Evolutionary conservation across 2,113 vertebrate genomes (phyloP).

Genomic region (Rhea americana): DNA sequence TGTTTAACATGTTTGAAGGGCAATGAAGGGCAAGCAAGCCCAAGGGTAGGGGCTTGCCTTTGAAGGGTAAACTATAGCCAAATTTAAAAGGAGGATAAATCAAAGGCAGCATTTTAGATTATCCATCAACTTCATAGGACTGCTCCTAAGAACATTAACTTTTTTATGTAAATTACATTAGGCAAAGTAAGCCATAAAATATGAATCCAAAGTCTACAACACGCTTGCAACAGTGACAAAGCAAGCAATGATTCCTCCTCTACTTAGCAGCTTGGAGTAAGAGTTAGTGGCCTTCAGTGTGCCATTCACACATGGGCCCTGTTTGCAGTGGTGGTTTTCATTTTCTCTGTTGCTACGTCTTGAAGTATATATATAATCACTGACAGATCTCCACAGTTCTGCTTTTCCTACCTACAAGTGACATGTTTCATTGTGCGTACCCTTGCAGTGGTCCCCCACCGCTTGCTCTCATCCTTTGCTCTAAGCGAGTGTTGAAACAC

Average conservation of each 20-base stretch:
- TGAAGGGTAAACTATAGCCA: neutral
- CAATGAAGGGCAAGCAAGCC: too few relatives aligned
- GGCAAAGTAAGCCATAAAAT: neutral
- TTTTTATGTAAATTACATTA: neutral
- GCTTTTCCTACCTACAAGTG: neutral
- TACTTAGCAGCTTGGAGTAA: neutral
- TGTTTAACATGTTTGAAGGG: neutral
- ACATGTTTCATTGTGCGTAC: neutral
- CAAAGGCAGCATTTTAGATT: neutral
- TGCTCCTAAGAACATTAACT: neutral
- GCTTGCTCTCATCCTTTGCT: neutral
- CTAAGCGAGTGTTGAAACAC: neutral
- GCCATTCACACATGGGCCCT: neutral
- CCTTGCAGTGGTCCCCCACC: neutral
- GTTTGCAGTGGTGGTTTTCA: neutral
- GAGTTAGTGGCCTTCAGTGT: neutral
- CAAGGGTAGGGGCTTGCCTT: too few relatives aligned
- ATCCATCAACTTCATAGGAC: neutral
- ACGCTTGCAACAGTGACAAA: neutral
- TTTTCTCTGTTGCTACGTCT: neutral
- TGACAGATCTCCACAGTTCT: neutral
- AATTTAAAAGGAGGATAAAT: neutral
- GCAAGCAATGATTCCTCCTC: neutral
- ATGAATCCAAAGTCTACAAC: neutral
- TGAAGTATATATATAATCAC: neutral